A percentile compares a stretch with the other conserved stretches of the same genome.
phyloP scores from a whole-genome alignment of 2,888 invertebrate genomes.

The Ecdyonurus torrentis region DNA sequence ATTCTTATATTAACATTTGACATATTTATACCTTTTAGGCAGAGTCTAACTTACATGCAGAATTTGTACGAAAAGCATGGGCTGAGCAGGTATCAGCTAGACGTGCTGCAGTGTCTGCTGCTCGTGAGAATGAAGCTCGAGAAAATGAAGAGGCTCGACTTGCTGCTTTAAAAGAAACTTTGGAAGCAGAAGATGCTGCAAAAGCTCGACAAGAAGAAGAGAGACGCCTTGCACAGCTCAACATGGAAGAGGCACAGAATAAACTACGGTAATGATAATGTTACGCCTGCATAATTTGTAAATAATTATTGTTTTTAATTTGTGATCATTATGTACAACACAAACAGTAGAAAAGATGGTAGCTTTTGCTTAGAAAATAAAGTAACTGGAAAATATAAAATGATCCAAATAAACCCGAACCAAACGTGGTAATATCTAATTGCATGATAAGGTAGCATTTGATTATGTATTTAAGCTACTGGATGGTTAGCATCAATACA shows the following conservation, averaged over 20 bases:
- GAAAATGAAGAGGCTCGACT: neutral
- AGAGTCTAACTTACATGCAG: slow-evolving; percentile 8
- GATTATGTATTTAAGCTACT: too few relatives aligned
- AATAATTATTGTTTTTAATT: too few relatives aligned
- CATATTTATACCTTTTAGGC: slow-evolving; percentile 9
- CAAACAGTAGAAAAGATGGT: too few relatives aligned
- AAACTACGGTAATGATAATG: neutral
- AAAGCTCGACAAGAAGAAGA: neutral
- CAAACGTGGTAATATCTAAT: too few relatives aligned
- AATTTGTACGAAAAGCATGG: slow-evolving; percentile 13
- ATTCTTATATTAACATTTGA: too few relatives aligned
- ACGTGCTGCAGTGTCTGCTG: slow-evolving; percentile 8
- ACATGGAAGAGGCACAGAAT: neutral
- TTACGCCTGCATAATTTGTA: too few relatives aligned
- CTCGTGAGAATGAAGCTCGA: neutral
- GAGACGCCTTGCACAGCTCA: neutral
- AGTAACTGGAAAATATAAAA: too few relatives aligned
- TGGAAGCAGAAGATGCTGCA: neutral
- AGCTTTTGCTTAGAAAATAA: too few relatives aligned
- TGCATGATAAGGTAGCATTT: too few relatives aligned
- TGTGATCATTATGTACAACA: too few relatives aligned
- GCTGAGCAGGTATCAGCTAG: slow-evolving; percentile 12
- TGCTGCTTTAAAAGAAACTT: neutral
- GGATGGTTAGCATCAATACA: too few relatives aligned
- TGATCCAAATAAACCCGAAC: too few relatives aligned